These are phyloP conservation scores for Sceloporus undulatus DNA, from an alignment of 2,113 vertebrate genomes.

Conservation along the genomic window DNA sequence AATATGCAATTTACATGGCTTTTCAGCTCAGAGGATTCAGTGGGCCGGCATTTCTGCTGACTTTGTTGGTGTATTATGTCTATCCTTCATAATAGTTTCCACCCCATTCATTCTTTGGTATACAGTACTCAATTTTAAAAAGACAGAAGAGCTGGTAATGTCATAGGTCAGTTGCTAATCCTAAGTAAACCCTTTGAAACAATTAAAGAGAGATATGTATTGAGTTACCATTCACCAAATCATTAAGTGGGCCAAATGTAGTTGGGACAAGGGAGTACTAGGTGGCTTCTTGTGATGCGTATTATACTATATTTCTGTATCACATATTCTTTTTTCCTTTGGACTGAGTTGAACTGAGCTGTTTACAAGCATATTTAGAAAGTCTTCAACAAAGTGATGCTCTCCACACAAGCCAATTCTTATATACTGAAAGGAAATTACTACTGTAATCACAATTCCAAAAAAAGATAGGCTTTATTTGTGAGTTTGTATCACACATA, in stretches of 20 bases:
- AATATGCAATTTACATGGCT: not conserved
- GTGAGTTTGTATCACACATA: conserved; percentile 54
- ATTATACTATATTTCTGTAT: not conserved
- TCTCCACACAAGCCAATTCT: not conserved
- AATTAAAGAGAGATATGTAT: no score
- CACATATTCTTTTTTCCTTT: not conserved
- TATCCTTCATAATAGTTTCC: no score
- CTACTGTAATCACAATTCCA: conserved; percentile 43
- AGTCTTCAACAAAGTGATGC: not conserved
- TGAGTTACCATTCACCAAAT: no score
- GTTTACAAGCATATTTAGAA: not conserved
- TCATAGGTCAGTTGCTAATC: not conserved
- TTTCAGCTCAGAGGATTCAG: not conserved
- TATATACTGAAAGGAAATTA: conserved; percentile 30
- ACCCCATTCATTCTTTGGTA: not conserved
- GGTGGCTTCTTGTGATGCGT: not conserved
- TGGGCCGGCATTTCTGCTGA: no score
- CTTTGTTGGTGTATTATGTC: no score
- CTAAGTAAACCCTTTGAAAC: no score
- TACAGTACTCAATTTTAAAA: not conserved
- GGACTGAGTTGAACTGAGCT: not conserved
- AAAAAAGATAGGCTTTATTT: conserved; percentile 65
- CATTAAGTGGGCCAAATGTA: not conserved
- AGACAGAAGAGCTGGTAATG: not conserved
- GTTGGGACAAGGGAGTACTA: not conserved